Base-by-base conservation (phyloP, 2,888 invertebrate species). In the Limnephilus marmoratus region DNA sequence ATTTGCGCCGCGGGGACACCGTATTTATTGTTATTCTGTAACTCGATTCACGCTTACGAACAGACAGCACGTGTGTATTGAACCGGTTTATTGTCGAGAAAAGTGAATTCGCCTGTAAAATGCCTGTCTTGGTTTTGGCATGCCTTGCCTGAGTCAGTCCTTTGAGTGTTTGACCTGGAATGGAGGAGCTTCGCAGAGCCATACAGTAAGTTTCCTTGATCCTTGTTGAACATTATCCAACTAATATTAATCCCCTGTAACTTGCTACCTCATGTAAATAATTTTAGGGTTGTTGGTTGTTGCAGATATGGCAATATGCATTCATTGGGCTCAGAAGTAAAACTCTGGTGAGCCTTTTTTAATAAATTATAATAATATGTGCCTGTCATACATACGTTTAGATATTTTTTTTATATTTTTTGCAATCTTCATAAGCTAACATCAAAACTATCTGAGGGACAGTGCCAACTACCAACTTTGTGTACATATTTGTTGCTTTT, bases 161-260 rank as follows among this genome's bases (percentile, higher is more conserved):
- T 29, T 37, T 49, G 34, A 45, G 49, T 49, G 34, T 87, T 87
- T 81, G 5, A 37, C 83, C 29, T 41, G 92, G 80, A 90, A 93
- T 93, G 93, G 93, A 93, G 90, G 90, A 93, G 24, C 93, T 93
- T 85, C 93, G 93, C 45, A 92, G 93, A 83, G 93, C 93, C 34
- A 93, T 93, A 90, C 93, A 93, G 93, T 93, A 92, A 93, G 93
- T 91, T 85, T 37, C 13, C 85, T 24, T 83, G 37, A 83, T 83
- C 41, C 18, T 31, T 81, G 41, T 68, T 68, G 68, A 68, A 68
- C 24, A 68, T 24, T 68, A 68, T 68, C 68, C 24, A 68, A 31
- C 29, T 45, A 15, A 86, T 86, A 68, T 88, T 88, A 53, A 88
- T 80, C 68, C 53, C 15, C 68, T 82, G 34, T 82, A 34, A 82